Conservation (phyloP, 2,888 invertebrate genomes). For the Reticulitermes lucifugus region DNA sequence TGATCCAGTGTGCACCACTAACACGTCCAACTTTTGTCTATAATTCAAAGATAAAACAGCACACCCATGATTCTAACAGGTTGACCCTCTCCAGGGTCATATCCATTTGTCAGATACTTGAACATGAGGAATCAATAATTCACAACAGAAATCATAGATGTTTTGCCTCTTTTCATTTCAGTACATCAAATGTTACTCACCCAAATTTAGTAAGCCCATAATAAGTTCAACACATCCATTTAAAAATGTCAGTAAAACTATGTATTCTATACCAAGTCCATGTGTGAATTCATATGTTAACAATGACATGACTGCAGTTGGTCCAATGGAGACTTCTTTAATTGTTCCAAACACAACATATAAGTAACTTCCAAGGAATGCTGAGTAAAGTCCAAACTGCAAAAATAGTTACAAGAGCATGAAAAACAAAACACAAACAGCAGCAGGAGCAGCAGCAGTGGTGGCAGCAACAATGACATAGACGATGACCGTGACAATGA, state of each 20-base stretch:
- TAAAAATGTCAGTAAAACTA: conserved; percentile 81
- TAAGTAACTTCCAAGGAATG: conserved; percentile 89
- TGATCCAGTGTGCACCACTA: no score
- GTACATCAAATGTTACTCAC: conserved; percentile 63
- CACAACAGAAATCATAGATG: no score
- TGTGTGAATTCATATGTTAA: conserved; percentile 81
- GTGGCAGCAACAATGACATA: background rate
- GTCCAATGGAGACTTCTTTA: conserved; percentile 84
- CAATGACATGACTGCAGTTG: conserved; percentile 92
- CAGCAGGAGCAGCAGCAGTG: background rate
- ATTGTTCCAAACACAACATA: conserved; percentile 82
- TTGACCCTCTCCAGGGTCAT: no score
- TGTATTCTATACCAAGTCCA: conserved; percentile 77
- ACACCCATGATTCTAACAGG: no score
- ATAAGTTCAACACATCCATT: conserved; percentile 81
- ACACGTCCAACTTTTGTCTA: no score
- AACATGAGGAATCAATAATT: no score
- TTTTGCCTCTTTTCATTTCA: no score
- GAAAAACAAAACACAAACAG: background rate
- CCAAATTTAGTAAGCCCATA: conserved; percentile 86
- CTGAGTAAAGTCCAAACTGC: conserved; percentile 92
- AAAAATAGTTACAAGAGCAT: conserved; percentile 51
- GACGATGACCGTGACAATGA: background rate
- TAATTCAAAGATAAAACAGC: no score
- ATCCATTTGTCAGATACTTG: no score